Base-by-base conservation (phyloP, 2,113 vertebrate species). In the Bolborhynchus lineola region DNA sequence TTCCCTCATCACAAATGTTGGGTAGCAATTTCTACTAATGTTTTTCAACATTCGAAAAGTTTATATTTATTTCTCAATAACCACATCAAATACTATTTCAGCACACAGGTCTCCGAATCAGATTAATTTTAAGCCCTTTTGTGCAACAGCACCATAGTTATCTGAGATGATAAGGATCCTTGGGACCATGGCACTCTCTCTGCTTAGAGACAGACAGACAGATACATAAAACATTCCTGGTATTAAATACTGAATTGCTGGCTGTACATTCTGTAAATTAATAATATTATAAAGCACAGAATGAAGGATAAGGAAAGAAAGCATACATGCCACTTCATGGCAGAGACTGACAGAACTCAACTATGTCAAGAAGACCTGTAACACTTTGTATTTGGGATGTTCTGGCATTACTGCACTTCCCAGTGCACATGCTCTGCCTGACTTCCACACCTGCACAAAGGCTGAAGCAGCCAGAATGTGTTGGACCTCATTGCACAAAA, bases 401-500 rank as follows among this genome's bases (percentile, higher is more conserved):
- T 77, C 9, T 67, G 50, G 57, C n/a, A 60, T 16, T 13, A 35
- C 28, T 39, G 37, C 31, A 26, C 8, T 52, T 63, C 8, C 33
- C 49, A 44, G 24, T 14, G 72, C 29, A 33, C 11, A 16, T 2
- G 13, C 16, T 63, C 52, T 68, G 42, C 44, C 49, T 1, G 10
- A 21, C 16, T 49, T 70, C 47, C 6, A 5, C 49, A n/a, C 17
- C 21, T 26, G 63, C 2, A 33, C 0, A 4, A 75, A 64, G 41
- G 31, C 62, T 42, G 26, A 76, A 20, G 81, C 23, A 70, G 62
- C 14, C 6, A 5, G 6, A 70, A 55, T 0, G 1, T 26, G 24
- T 20, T 0, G 0, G 57, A 64, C 21, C 12, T 74, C 23, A 9
- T 31, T 39, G 64, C 57, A 76, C 21, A 23, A 53, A 74, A 20